These are phyloP conservation scores for Portunus trituberculatus DNA, from an alignment of 1,140 invertebrate genomes.

Conservation along the genomic window DNA sequence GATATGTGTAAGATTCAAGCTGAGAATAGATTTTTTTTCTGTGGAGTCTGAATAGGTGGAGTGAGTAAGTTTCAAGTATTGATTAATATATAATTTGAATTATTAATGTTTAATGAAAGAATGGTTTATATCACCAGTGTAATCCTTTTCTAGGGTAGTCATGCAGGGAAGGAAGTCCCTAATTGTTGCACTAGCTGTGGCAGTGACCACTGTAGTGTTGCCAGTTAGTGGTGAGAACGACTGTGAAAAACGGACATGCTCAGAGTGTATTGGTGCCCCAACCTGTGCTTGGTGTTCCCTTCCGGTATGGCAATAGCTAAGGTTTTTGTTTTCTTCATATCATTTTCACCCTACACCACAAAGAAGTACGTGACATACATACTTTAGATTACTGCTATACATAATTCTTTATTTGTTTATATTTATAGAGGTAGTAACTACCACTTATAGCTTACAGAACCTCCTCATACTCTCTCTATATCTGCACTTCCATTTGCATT, in stretches of 20 bases:
- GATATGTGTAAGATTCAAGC: no score
- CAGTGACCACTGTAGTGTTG: neutral
- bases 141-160: neutral
- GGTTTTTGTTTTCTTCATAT: neutral
- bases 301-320: neutral
- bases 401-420: no score
- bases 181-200: neutral
- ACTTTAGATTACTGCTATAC: no score
- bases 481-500: no score
- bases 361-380: no score
- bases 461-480: no score
- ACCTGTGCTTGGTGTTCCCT: conserved; percentile 6
- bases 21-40: no score
- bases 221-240: no score
- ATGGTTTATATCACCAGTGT: neutral
- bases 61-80: neutral
- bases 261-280: neutral
- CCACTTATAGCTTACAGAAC: no score
- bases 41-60: no score
- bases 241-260: neutral
- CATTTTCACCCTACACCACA: no score
- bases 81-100: neutral
- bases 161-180: neutral
- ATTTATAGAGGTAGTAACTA: no score
- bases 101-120: neutral